phyloP scores from a whole-genome alignment of 2,797 vertebrate species.

The Acipenser transmontanus region DNA sequence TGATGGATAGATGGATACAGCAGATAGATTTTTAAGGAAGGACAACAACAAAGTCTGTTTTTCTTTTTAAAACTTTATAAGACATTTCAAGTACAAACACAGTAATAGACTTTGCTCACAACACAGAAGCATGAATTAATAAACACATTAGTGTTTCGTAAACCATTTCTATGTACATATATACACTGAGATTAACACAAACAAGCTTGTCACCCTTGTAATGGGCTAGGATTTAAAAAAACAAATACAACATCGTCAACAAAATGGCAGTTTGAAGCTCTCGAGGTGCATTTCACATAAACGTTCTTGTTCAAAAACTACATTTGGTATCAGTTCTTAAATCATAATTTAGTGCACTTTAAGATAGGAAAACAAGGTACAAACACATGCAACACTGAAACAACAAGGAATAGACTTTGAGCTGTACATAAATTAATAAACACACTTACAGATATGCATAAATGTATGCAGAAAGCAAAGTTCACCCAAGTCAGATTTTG shows the following conservation, averaged over 20 bases:
- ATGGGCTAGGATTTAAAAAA: slow-evolving; percentile 31
- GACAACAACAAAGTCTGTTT: background rate
- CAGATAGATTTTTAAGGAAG: no score
- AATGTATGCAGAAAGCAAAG: no score
- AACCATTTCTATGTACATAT: slow-evolving; percentile 61
- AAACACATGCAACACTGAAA: no score
- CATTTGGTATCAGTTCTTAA: slow-evolving; percentile 55
- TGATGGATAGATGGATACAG: no score
- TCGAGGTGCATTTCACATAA: slow-evolving; percentile 25
- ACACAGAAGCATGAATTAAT: slow-evolving; percentile 36
- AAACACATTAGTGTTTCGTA: slow-evolving; percentile 33
- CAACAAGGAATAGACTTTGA: no score
- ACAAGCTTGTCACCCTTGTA: slow-evolving; percentile 8
- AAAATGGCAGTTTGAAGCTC: slow-evolving; percentile 46
- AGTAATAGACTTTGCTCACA: slow-evolving; percentile 30
- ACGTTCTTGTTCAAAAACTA: slow-evolving; percentile 11
- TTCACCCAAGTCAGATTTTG: no score
- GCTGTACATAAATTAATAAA: no score
- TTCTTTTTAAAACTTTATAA: slow-evolving; percentile 40
- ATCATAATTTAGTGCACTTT: slow-evolving; percentile 51
- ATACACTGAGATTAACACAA: slow-evolving; percentile 45
- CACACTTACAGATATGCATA: no score
- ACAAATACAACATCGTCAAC: slow-evolving; percentile 30
- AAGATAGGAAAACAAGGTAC: slow-evolving; percentile 23
- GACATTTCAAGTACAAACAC: slow-evolving; percentile 48